Evolutionary conservation across 2,888 invertebrate genomes (phyloP).

Genomic region (Autographa pulchrina): DNA sequence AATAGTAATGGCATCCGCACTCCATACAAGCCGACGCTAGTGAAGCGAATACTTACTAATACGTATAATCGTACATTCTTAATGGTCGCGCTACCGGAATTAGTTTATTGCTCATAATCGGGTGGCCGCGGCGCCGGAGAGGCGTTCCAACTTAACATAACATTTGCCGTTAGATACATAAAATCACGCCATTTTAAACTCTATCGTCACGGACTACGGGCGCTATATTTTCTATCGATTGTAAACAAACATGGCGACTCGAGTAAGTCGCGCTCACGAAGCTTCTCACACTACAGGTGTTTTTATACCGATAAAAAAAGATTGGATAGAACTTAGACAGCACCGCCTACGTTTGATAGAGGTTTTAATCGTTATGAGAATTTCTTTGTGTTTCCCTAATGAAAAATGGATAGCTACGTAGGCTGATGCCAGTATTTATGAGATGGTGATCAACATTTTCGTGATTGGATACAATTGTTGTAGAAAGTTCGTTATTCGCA

Average conservation of each 20-base stretch:
- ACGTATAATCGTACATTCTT: constrained; percentile 79
- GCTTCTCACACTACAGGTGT: constrained; percentile 85
- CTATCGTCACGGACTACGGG: constrained; percentile 52
- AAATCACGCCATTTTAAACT: constrained; percentile 49
- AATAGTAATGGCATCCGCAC: constrained; percentile 59
- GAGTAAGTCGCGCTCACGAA: constrained; percentile 67
- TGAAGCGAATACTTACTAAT: constrained; percentile 66
- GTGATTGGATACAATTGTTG: constrained; percentile 38
- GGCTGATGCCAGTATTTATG: constrained; percentile 37
- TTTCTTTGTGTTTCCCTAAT: constrained; percentile 54
- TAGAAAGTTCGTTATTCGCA: constrained; percentile 35
- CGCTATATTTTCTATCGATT: constrained; percentile 29
- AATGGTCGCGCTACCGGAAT: constrained; percentile 87
- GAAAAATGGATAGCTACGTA: constrained; percentile 42
- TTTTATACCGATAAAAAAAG: constrained; percentile 73
- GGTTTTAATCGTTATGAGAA: constrained; percentile 72
- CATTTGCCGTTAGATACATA: constrained; percentile 43
- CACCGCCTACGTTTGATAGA: constrained; percentile 78
- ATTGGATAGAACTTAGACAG: constrained; percentile 69
- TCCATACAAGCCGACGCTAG: constrained; percentile 48
- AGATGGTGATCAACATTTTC: constrained; percentile 27
- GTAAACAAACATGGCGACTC: constrained; percentile 49
- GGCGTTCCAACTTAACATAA: constrained; percentile 77
- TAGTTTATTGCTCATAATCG: constrained; percentile 87
- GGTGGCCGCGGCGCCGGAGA: constrained; percentile 81